Evolutionary conservation across 2,113 vertebrate genomes (phyloP), one percentile per base, ranked within the genome.

Genomic region (Brachyistius frenatus): DNA sequence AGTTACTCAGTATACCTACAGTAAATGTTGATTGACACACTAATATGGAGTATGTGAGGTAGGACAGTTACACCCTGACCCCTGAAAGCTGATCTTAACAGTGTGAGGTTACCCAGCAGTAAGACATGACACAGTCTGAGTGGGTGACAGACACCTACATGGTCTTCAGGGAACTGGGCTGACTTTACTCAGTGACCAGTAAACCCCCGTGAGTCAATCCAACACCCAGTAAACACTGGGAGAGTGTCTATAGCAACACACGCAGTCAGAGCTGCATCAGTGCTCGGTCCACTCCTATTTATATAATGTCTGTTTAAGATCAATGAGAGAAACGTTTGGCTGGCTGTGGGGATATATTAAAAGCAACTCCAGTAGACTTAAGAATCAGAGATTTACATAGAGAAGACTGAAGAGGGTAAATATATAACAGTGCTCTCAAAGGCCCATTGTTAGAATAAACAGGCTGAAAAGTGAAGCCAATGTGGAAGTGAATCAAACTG

Each of bases 301-400:
- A 77, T 87, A 87, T 80, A 77, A 72, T 63, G 44, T 47, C 88
- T 90, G 91, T 67, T 91, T 89, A 81, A 76, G 79, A 86, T 93
- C 87, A 81, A 13, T 44, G 77, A 81, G 86, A 72, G 63, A 84
- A 39, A 62, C 55, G 53, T 80, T 87, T 90, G 76, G 68, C 67
- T 66, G 36, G 47, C 36, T 10, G 10, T 46, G 41, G 16, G 50
- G 50, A 72, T 63, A 68, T 6, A 11, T 56, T 23, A 47, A 66
- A 78, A 54, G 13, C 13, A 60, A 49, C n/a, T 41, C 57, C 31
- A 41, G 31, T 13, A 50, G 56, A 64, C 14, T 73, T 61, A 15
- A 65, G 9, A 56, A 52, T 66, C 39, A 61, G n/a, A 66, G 37
- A 66, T 84, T 83, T 86, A 70, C 31, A 73, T 63, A 78, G 33